Percentiles rank a stretch among this genome's conserved stretches.
Conservation (phyloP, 2,888 invertebrate genomes). For the Cerceris ruficornis region DNA sequence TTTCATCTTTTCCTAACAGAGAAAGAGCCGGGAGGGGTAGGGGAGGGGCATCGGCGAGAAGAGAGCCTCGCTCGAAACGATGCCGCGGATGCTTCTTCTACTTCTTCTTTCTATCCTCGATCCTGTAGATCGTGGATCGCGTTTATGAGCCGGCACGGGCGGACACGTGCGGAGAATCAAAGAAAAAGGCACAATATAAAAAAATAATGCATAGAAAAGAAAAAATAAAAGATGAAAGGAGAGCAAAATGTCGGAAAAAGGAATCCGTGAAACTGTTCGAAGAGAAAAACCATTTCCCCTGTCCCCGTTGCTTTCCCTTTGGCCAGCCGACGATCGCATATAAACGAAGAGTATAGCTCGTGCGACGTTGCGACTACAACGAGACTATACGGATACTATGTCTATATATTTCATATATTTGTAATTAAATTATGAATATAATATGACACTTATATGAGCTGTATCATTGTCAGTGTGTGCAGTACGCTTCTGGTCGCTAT, state of each 20-base stretch:
- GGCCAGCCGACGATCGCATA: slow-evolving; percentile 62
- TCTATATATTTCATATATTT: slow-evolving; percentile 47
- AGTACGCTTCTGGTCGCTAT: slow-evolving; percentile 79
- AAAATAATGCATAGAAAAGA: slow-evolving; percentile 17
- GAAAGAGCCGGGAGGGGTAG: slow-evolving; percentile 2
- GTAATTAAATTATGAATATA: slow-evolving; percentile 59
- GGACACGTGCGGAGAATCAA: slow-evolving; percentile 29
- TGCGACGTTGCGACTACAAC: slow-evolving; percentile 63
- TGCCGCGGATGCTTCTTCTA: background rate
- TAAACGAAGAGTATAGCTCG: slow-evolving; percentile 52
- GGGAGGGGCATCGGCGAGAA: slow-evolving; percentile 12
- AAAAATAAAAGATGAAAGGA: slow-evolving; percentile 4
- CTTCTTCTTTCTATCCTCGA: background rate
- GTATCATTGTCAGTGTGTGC: slow-evolving; percentile 80
- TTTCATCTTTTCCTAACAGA: slow-evolving; percentile 34
- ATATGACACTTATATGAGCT: slow-evolving; percentile 66
- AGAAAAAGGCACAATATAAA: slow-evolving; percentile 9
- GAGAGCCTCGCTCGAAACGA: slow-evolving; percentile 33
- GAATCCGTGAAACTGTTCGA: slow-evolving; percentile 30
- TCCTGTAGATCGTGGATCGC: slow-evolving; percentile 19
- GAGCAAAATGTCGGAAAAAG: slow-evolving; percentile 17
- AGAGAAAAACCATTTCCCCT: slow-evolving; percentile 10
- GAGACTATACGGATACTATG: slow-evolving; percentile 47
- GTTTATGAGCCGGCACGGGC: slow-evolving; percentile 24
- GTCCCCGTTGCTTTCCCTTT: slow-evolving; percentile 13